Evolutionary conservation across 2,797 vertebrate genomes (phyloP).

Genomic region (Ctenosaura bakeri): DNA sequence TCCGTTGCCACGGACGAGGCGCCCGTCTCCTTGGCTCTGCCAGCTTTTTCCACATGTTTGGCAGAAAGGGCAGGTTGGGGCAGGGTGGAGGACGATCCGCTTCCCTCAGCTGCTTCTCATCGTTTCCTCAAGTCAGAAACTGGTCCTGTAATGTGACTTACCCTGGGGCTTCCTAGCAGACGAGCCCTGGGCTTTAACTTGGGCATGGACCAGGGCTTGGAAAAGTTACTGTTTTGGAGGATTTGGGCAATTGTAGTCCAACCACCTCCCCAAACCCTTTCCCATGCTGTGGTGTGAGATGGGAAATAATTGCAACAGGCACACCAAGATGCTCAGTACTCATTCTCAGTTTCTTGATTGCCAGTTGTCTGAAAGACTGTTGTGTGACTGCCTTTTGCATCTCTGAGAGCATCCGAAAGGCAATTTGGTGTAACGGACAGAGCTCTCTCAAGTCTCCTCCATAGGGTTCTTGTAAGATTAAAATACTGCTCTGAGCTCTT

Average conservation of each 20-base stretch:
- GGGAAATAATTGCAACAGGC: background rate
- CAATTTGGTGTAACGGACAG: background rate
- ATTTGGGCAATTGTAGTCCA: too few species aligned
- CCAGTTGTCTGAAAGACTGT: background rate
- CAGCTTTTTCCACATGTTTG: conserved; percentile 7
- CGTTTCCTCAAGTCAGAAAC: background rate
- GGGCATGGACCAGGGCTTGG: too few species aligned
- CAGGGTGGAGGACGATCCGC: too few species aligned
- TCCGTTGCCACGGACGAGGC: conserved; percentile 16
- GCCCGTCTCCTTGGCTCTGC: background rate
- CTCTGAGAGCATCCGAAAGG: background rate
- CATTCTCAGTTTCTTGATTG: background rate
- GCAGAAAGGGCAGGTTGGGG: background rate
- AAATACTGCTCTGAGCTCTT: background rate
- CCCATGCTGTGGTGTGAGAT: too few species aligned
- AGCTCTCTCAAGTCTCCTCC: background rate
- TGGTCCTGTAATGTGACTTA: background rate
- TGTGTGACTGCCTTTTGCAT: background rate
- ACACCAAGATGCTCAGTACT: background rate
- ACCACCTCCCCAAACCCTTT: too few species aligned
- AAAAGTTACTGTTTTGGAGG: too few species aligned
- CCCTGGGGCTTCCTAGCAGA: background rate
- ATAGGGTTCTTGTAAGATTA: background rate
- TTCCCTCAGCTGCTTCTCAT: background rate
- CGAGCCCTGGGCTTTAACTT: background rate